Evolutionary conservation across 2,797 vertebrate species (phyloP).

Genomic region (Bryconaethiops microstoma): DNA sequence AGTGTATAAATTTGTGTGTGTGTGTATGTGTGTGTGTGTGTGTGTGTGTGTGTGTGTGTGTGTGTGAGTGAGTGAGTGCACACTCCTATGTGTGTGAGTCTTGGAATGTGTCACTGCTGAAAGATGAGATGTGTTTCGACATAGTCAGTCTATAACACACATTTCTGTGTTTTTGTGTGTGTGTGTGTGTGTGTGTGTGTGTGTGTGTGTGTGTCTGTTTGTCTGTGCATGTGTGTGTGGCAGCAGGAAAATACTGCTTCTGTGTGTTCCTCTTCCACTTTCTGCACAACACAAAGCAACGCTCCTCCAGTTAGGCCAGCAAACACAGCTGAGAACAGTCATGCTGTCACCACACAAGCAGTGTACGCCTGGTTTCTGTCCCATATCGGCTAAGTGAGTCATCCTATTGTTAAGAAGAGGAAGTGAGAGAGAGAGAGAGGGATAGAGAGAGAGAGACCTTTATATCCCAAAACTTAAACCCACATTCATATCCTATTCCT

Average conservation of each 20-base stretch:
- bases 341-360: conserved; percentile 28
- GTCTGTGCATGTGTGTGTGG: too few relatives aligned
- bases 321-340: conserved; percentile 38
- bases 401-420: conserved; percentile 6
- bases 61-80: conserved; percentile 9
- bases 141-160: conserved; percentile 19
- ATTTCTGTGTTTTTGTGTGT: conserved; percentile 17
- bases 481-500: background rate
- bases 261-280: conserved; percentile 9
- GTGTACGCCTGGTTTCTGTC: conserved; percentile 24
- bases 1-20: background rate
- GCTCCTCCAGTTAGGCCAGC: conserved; percentile 34
- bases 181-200: background rate
- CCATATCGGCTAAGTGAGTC: conserved; percentile 28
- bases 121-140: conserved; percentile 34
- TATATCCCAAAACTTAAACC: too few relatives aligned
- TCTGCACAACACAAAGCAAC: conserved; percentile 20
- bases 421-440: background rate
- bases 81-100: conserved; percentile 36
- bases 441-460: background rate
- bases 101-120: conserved; percentile 4
- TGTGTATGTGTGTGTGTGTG: background rate
- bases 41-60: conserved; percentile 21
- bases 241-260: conserved; percentile 2
- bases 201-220: background rate